Evolutionary conservation across 2,888 invertebrate species (phyloP).

Genomic region (Andrena fulva): DNA sequence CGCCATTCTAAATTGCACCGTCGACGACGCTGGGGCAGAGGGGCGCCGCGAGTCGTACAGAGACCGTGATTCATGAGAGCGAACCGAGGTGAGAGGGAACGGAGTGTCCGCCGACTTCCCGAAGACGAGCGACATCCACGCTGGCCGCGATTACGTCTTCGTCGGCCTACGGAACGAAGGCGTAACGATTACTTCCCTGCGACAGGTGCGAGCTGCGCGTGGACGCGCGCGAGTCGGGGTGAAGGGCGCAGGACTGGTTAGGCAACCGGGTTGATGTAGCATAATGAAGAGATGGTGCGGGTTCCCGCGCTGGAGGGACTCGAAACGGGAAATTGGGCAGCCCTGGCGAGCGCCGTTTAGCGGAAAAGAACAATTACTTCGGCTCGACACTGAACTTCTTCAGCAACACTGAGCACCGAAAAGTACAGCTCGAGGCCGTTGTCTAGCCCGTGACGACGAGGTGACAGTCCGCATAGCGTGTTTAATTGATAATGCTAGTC

Average conservation of each 20-base stretch:
- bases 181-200: slow-evolving; percentile 41
- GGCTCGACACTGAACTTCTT: slow-evolving; percentile 33
- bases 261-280: slow-evolving; percentile 38
- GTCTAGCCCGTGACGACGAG: slow-evolving; percentile 38
- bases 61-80: slow-evolving; percentile 33
- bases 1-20: neutral
- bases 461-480: slow-evolving; percentile 53
- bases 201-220: neutral
- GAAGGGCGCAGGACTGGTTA: slow-evolving; percentile 54
- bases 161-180: slow-evolving; percentile 65
- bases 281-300: slow-evolving; percentile 20
- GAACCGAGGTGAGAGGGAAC: neutral
- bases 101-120: neutral
- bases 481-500: slow-evolving; percentile 55
- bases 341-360: slow-evolving; percentile 26
- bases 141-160: slow-evolving; percentile 42
- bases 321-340: neutral
- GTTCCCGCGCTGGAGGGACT: slow-evolving; percentile 13
- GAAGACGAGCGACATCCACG: neutral
- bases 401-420: slow-evolving; percentile 45
- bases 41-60: slow-evolving; percentile 19
- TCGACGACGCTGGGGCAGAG: slow-evolving; percentile 2
- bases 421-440: slow-evolving; percentile 39
- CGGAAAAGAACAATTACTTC: neutral
- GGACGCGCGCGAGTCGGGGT: slow-evolving; percentile 32